Conservation (phyloP, 2,888 invertebrate genomes). For the Lepidocyrtoides sp. region DNA sequence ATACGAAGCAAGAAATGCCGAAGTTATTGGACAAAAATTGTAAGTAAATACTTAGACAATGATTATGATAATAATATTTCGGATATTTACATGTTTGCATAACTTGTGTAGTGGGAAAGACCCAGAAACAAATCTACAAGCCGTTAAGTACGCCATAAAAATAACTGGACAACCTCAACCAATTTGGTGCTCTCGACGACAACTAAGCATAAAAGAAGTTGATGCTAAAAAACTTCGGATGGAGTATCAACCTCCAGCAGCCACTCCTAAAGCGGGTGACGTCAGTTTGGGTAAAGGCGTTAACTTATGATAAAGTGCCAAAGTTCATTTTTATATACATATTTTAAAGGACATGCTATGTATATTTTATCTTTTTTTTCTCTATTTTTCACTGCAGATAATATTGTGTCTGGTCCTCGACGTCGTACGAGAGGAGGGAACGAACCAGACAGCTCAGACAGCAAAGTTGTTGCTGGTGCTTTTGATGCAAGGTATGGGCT, state of each 20-base stretch:
- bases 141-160: conserved; percentile 79
- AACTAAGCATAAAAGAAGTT: conserved; percentile 82
- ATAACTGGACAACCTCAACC: conserved; percentile 31
- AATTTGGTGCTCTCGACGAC: conserved; percentile 82
- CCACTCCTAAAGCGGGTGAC: conserved; percentile 81
- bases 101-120: conserved; percentile 49
- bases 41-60: conserved; percentile 70
- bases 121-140: conserved; percentile 36
- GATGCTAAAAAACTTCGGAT: conserved; percentile 83
- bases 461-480: conserved; percentile 79
- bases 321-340: background rate
- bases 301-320: background rate
- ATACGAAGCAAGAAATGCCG: conserved; percentile 79
- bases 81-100: background rate
- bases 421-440: conserved; percentile 76
- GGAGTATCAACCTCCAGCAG: conserved; percentile 60
- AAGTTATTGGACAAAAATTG: conserved; percentile 84
- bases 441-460: conserved; percentile 34
- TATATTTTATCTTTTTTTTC: no score
- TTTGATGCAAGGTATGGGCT: conserved; percentile 77
- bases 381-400: conserved; percentile 69
- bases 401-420: conserved; percentile 79
- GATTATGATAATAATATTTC: no score
- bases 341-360: no score
- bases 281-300: conserved; percentile 83